Percentiles rank a stretch among this genome's conserved stretches.
Conservation (phyloP, 2,888 invertebrate genomes). For the Heliconius charithonia region DNA sequence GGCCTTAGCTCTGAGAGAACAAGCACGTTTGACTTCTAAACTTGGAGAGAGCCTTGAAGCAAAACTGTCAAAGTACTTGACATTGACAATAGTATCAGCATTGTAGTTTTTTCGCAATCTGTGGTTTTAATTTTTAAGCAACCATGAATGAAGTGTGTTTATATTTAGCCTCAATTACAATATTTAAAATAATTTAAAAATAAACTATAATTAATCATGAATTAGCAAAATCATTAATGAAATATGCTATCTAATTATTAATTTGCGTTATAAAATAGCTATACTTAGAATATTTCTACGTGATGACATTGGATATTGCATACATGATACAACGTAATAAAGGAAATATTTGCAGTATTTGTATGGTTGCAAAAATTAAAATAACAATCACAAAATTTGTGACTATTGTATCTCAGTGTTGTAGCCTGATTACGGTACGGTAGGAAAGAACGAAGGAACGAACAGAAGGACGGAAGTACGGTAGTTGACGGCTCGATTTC, state of each 20-base stretch:
- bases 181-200: not conserved
- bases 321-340: too few species aligned
- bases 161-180: not conserved
- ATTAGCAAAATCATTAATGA: too few species aligned
- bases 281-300: too few species aligned
- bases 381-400: not conserved
- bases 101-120: not conserved
- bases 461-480: too few species aligned
- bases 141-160: too few species aligned
- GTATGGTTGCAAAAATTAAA: not conserved
- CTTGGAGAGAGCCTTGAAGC: slow-evolving; percentile 74
- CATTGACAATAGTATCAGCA: slow-evolving; percentile 6
- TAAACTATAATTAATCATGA: not conserved
- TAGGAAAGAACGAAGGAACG: too few species aligned
- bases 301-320: too few species aligned
- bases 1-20: slow-evolving; percentile 98
- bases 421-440: too few species aligned
- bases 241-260: too few species aligned
- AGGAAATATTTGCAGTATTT: too few species aligned
- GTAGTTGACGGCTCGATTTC: too few species aligned
- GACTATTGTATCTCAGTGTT: not conserved
- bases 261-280: too few species aligned
- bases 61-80: slow-evolving; percentile 17
- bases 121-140: not conserved
- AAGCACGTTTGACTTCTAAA: slow-evolving; percentile 88